Conservation (phyloP, 2,888 invertebrate genomes). For the Drosophila anomelani region DNA sequence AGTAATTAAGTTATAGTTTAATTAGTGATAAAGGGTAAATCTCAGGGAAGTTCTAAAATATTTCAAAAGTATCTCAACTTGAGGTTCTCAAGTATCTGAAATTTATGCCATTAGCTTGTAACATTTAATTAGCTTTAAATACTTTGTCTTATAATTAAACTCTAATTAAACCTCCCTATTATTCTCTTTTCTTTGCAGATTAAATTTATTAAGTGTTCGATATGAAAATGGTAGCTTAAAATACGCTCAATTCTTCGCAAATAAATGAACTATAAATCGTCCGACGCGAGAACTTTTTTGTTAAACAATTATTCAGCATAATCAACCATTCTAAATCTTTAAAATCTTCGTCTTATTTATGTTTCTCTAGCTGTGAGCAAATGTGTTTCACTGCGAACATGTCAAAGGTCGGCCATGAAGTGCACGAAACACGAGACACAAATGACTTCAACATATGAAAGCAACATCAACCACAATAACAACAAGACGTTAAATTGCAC, state of each 20-base stretch:
- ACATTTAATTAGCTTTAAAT: neutral
- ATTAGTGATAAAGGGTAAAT: too few species aligned
- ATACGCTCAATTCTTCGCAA: constrained; percentile 43
- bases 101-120: neutral
- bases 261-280: constrained; percentile 18
- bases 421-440: constrained; percentile 63
- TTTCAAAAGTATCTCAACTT: too few species aligned
- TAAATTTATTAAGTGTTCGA: neutral
- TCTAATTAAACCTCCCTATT: constrained; percentile 18
- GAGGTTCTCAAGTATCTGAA: too few species aligned
- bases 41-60: too few species aligned
- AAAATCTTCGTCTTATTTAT: constrained; percentile 10
- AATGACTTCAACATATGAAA: constrained; percentile 50
- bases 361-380: constrained; percentile 77
- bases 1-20: neutral
- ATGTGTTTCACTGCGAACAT: constrained; percentile 81
- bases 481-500: constrained; percentile 69
- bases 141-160: neutral
- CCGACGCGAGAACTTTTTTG: neutral
- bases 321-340: neutral
- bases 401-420: constrained; percentile 82
- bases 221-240: constrained; percentile 27
- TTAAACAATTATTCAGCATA: neutral
- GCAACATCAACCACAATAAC: constrained; percentile 38
- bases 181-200: constrained; percentile 63